A percentile compares a stretch with the other conserved stretches of the same genome.
Conservation (phyloP, 2,113 vertebrate genomes). For the Rostratula benghalensis region DNA sequence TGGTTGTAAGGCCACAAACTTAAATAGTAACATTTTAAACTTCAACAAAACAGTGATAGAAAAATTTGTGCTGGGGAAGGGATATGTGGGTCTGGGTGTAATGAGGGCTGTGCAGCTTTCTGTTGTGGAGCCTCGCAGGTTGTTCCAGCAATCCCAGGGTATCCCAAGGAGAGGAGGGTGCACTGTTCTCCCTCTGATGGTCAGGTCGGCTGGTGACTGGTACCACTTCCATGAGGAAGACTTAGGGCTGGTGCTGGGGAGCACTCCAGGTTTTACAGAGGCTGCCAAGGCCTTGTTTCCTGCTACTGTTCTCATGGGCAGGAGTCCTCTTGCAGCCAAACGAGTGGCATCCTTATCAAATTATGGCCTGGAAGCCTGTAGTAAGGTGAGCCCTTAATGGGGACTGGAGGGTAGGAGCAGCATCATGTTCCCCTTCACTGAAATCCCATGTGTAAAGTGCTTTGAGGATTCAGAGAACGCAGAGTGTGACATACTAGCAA, state of each 20-base stretch:
- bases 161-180: background rate
- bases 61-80: background rate
- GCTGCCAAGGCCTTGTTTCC: background rate
- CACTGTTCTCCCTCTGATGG: rapidly evolving
- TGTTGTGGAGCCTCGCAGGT: background rate
- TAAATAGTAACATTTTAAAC: background rate
- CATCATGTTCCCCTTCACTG: background rate
- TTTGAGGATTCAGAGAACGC: background rate
- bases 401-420: background rate
- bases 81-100: rapidly evolving
- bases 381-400: background rate
- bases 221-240: background rate
- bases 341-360: background rate
- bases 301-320: background rate
- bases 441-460: background rate
- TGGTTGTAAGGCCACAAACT: background rate
- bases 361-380: background rate
- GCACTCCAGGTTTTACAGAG: background rate
- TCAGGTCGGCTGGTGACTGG: background rate
- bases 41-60: background rate
- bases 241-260: background rate
- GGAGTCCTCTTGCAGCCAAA: background rate
- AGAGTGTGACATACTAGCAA: background rate
- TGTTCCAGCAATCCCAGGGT: background rate
- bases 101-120: background rate